phyloP scores from a whole-genome alignment of 2,113 vertebrate genomes.

The Notothenia rossii region DNA sequence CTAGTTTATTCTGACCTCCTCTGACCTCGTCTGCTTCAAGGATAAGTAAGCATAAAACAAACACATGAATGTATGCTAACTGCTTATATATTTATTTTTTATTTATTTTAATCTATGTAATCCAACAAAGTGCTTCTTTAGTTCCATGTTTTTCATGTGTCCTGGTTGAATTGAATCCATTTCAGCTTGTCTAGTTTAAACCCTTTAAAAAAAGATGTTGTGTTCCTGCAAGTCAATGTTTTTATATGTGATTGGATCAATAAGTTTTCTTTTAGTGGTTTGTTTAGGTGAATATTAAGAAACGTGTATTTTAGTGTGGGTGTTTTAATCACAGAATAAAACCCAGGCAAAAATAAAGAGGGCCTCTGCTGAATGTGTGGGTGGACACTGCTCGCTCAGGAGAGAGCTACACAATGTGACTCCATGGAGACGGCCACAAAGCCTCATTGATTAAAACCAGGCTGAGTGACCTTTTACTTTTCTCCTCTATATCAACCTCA shows the following conservation, averaged over 20 bases:
- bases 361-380: conserved; percentile 43
- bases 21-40: too few relatives aligned
- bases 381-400: conserved; percentile 41
- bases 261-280: not conserved
- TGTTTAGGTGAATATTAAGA: not conserved
- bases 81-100: too few relatives aligned
- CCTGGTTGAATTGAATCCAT: not conserved
- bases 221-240: not conserved
- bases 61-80: too few relatives aligned
- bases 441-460: conserved; percentile 66
- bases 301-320: not conserved
- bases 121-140: too few relatives aligned
- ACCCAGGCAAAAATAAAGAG: not conserved
- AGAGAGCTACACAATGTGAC: conserved; percentile 40
- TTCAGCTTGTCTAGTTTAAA: not conserved
- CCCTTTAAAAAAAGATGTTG: not conserved
- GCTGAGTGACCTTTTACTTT: conserved; percentile 28
- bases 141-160: not conserved
- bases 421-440: conserved; percentile 76
- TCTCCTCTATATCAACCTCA: not conserved
- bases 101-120: too few relatives aligned
- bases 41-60: too few relatives aligned
- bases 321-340: not conserved
- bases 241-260: not conserved
- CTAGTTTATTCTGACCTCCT: too few relatives aligned